Base-by-base conservation (phyloP, 2,797 vertebrate genomes). In the Rhinella marina region DNA sequence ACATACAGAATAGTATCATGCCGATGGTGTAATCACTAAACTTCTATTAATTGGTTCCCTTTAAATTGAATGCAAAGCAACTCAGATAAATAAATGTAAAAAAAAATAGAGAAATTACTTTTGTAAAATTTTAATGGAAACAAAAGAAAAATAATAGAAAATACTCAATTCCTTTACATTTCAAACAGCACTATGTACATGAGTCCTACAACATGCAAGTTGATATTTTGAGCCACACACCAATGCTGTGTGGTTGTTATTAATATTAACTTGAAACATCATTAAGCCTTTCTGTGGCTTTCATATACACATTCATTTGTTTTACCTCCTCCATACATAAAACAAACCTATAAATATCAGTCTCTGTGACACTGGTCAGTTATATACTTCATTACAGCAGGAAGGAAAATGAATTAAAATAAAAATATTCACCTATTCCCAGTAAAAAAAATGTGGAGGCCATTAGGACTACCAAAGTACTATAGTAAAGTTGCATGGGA, bases 101-200 rank as follows among this genome's bases (percentile, higher is more conserved):
- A 41, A 41, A 6, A 41, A n/a, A n/a, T n/a, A n/a, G 4, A 41
- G 41, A 41, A 41, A 41, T 41, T 6, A 41, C 7, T 41, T 41
- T 77, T 29, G 19, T 79, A 7, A 78, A 88, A 91, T 94, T 96
- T 95, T 96, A 96, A 96, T 96, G 93, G 94, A 95, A 96, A 92
- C 91, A 94, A 95, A 96, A 92, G 94, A 92, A 91, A 90, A 95
- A 92, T 90, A 50, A 76, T 52, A 52, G 41, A 76, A 91, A 91
- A 88, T 95, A 90, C 94, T 92, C 84, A 91, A 93, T 94, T 93
- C 88, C 88, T 92, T 93, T 96, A 94, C 94, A 95, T 93, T 95
- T 96, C 94, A 96, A 96, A 96, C 94, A 96, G 95, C 94, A 94
- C 92, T 95, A 95, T 95, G 96, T 94, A 96, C 92, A 94, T 92